Percentiles rank a stretch among this genome's conserved stretches.
Conservation (phyloP, 2,888 invertebrate genomes). For the Epiblema foenella region DNA sequence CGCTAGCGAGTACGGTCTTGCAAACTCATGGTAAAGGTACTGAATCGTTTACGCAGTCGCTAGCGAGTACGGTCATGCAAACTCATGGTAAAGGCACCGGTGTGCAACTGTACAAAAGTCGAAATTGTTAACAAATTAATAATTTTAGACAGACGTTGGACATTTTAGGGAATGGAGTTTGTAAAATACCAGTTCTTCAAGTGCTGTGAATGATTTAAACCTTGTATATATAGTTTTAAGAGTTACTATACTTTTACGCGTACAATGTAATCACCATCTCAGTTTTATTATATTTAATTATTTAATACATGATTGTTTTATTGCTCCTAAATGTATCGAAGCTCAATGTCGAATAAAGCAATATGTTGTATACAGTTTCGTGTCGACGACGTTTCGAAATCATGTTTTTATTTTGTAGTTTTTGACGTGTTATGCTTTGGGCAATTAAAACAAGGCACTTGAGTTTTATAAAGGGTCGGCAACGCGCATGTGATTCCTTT, state of each 20-base stretch:
- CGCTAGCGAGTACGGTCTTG: too few species aligned
- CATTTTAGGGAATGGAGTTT: slow-evolving; percentile 54
- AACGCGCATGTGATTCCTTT: too few species aligned
- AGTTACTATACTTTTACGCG: slow-evolving; percentile 52
- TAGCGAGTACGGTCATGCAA: too few species aligned
- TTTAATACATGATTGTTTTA: slow-evolving; percentile 6
- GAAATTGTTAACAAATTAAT: slow-evolving; percentile 47
- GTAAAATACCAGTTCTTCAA: slow-evolving; percentile 62
- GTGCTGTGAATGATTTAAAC: slow-evolving; percentile 64
- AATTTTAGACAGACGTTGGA: slow-evolving; percentile 43
- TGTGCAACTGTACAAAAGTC: slow-evolving; percentile 45
- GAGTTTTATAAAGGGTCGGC: too few species aligned
- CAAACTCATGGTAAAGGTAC: too few species aligned
- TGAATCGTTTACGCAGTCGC: too few species aligned
- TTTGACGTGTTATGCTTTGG: slow-evolving; percentile 43
- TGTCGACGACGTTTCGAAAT: slow-evolving; percentile 55
- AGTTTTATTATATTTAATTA: slow-evolving; percentile 22
- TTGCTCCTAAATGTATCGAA: neutral
- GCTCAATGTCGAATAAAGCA: slow-evolving; percentile 52
- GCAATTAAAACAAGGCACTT: slow-evolving; percentile 8
- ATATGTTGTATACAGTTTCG: slow-evolving; percentile 55
- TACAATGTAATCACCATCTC: slow-evolving; percentile 45
- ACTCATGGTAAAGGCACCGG: too few species aligned
- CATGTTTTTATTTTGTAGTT: slow-evolving; percentile 50
- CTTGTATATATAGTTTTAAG: slow-evolving; percentile 60